phyloP scores from a whole-genome alignment of 2,113 vertebrate species.

The Nannobrachium achirus region DNA sequence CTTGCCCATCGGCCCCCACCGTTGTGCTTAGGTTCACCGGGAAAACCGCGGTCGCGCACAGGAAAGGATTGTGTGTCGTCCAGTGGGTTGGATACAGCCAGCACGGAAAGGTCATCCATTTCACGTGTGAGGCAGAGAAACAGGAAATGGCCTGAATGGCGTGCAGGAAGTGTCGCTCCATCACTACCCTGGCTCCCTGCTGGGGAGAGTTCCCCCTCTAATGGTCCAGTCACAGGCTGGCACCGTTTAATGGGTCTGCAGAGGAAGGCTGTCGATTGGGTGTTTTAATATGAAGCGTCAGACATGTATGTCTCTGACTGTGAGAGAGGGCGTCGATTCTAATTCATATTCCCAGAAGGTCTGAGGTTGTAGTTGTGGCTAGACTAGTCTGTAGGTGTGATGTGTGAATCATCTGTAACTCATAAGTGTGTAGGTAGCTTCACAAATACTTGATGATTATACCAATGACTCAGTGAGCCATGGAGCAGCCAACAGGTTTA shows the following conservation, averaged over 20 bases:
- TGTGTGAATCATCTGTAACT: neutral
- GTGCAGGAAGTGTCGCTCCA: slow-evolving; percentile 29
- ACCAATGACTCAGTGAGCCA: neutral
- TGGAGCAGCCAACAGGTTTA: slow-evolving; percentile 4
- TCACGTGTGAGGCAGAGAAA: slow-evolving; percentile 47
- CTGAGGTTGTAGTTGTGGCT: neutral
- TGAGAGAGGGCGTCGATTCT: neutral
- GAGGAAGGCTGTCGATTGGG: slow-evolving; percentile 14
- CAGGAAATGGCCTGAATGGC: slow-evolving; percentile 44
- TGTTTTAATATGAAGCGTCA: slow-evolving; percentile 11
- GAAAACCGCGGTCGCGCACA: no score
- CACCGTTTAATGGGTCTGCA: slow-evolving; percentile 48
- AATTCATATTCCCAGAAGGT: neutral
- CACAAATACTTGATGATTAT: neutral
- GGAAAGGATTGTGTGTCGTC: slow-evolving; percentile 8
- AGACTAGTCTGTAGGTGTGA: neutral
- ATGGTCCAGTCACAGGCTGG: slow-evolving; percentile 35
- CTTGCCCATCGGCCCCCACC: no score
- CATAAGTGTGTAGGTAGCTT: neutral
- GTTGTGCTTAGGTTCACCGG: no score
- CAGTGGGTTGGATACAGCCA: neutral
- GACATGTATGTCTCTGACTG: neutral
- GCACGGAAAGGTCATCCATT: slow-evolving; percentile 22
- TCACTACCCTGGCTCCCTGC: slow-evolving; percentile 42
- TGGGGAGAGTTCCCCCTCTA: slow-evolving; percentile 46